Percentiles rank a stretch among this genome's conserved stretches.
Evolutionary conservation across 2,797 vertebrate species (phyloP).

Genomic region (Myotis vivesi): DNA sequence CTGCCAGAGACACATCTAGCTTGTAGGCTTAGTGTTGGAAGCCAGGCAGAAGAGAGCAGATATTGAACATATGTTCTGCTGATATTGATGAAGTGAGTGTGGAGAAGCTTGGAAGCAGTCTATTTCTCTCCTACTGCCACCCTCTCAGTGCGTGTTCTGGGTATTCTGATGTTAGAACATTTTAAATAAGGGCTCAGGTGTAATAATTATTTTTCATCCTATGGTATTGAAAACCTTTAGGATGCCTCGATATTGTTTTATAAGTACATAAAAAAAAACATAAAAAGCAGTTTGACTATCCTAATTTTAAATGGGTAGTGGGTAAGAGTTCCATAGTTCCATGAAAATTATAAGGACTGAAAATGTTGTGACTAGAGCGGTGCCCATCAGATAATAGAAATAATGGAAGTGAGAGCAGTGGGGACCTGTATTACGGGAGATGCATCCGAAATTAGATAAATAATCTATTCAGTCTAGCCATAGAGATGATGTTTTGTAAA

Average conservation of each 20-base stretch:
- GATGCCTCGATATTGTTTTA: constrained; percentile 9
- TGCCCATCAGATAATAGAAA: not conserved
- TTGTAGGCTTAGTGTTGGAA: constrained; percentile 46
- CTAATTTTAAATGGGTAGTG: not conserved
- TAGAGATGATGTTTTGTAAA: not conserved
- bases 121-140: constrained; percentile 41
- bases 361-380: not conserved
- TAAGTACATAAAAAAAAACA: not conserved
- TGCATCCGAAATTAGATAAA: not conserved
- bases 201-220: constrained; percentile 13
- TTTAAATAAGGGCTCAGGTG: constrained; percentile 5
- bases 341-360: not conserved
- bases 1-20: constrained; percentile 60
- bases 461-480: not conserved
- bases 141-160: constrained; percentile 31
- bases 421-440: not conserved
- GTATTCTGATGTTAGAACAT: constrained; percentile 17
- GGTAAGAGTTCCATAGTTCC: not conserved
- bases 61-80: constrained; percentile 51
- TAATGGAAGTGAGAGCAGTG: not conserved
- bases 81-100: constrained; percentile 38
- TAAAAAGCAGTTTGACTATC: not conserved
- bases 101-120: not conserved
- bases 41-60: constrained; percentile 39
- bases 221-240: constrained; percentile 32